A percentile compares a stretch with the other conserved stretches of the same genome.
Evolutionary conservation across 2,888 invertebrate genomes (phyloP).

Genomic region (Capitulum mitella): DNA sequence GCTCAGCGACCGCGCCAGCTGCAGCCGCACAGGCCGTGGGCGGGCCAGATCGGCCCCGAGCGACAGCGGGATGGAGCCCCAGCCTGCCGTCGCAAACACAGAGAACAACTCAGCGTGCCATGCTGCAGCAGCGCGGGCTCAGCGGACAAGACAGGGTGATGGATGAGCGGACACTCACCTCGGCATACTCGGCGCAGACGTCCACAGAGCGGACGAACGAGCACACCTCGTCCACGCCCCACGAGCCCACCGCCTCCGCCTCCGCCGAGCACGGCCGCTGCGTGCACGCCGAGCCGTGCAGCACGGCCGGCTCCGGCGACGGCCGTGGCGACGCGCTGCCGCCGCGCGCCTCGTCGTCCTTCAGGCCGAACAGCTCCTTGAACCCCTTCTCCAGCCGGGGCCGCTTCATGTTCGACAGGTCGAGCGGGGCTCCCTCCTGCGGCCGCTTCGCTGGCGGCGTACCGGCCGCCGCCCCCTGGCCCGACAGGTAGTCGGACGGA

Average conservation of each 20-base stretch:
- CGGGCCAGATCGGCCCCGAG: too few relatives aligned
- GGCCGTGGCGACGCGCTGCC: slow-evolving; percentile 89
- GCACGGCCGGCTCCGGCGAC: slow-evolving; percentile 62
- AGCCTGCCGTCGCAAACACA: background rate
- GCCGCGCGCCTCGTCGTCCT: slow-evolving; percentile 70
- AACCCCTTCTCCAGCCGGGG: slow-evolving; percentile 74
- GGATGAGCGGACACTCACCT: slow-evolving; percentile 73
- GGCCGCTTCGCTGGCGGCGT: slow-evolving; percentile 72
- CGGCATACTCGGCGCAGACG: slow-evolving; percentile 97
- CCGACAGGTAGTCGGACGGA: slow-evolving; percentile 81
- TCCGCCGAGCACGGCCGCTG: slow-evolving; percentile 90
- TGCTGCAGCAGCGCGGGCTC: too few relatives aligned
- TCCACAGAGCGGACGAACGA: slow-evolving; percentile 84
- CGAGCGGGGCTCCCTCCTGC: slow-evolving; percentile 56
- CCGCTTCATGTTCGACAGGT: slow-evolving; percentile 62
- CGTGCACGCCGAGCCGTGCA: slow-evolving; percentile 91
- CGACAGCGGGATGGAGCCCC: too few relatives aligned
- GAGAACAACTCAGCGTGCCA: background rate
- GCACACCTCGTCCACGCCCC: slow-evolving; percentile 80
- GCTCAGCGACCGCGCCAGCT: too few relatives aligned
- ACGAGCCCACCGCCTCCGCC: slow-evolving; percentile 59
- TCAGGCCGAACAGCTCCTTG: slow-evolving; percentile 85
- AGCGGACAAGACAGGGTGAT: slow-evolving; percentile 44
- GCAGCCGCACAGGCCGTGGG: too few relatives aligned
- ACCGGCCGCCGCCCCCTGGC: slow-evolving; percentile 94